Conservation (phyloP, 1,140 invertebrate species). For the Drosophila saltans region DNA sequence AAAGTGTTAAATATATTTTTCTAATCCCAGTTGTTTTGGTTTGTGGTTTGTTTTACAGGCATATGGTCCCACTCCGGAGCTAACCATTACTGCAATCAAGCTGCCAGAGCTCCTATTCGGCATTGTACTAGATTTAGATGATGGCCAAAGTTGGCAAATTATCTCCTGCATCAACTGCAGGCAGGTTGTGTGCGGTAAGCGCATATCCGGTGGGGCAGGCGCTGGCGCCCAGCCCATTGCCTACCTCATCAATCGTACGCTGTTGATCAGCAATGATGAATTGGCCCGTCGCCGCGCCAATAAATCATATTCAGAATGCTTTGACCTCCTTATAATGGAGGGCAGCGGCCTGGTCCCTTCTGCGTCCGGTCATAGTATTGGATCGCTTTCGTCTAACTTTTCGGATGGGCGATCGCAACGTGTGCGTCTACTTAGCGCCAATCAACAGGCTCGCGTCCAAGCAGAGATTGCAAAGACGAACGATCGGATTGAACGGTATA, state of each 20-base stretch:
- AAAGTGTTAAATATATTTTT: neutral
- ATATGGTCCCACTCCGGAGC: constrained; percentile 70
- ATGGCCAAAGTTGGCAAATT: constrained; percentile 62
- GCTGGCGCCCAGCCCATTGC: constrained; percentile 24
- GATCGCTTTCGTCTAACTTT: constrained; percentile 32
- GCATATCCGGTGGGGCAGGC: constrained; percentile 31
- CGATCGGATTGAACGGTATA: constrained; percentile 62
- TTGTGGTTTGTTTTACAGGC: constrained; percentile 37
- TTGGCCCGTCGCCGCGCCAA: constrained; percentile 45
- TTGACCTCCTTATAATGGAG: constrained; percentile 67
- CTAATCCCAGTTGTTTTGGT: neutral
- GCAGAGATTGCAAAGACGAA: constrained; percentile 71
- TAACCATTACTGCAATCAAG: constrained; percentile 55
- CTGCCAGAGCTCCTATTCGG: constrained; percentile 58
- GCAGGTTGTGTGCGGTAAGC: constrained; percentile 65
- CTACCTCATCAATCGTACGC: constrained; percentile 67
- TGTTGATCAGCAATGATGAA: constrained; percentile 68
- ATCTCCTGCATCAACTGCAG: constrained; percentile 73
- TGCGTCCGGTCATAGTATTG: constrained; percentile 49
- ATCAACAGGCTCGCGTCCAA: constrained; percentile 65
- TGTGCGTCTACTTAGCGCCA: constrained; percentile 45
- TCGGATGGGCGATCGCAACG: constrained; percentile 49
- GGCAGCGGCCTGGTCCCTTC: constrained; percentile 33
- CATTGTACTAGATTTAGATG: constrained; percentile 49
- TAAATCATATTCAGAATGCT: constrained; percentile 72